Percentiles rank a stretch among this genome's conserved stretches.
These are phyloP conservation scores for Pheosia gnoma DNA, from an alignment of 2,888 invertebrate species.

Conservation along the genomic window DNA sequence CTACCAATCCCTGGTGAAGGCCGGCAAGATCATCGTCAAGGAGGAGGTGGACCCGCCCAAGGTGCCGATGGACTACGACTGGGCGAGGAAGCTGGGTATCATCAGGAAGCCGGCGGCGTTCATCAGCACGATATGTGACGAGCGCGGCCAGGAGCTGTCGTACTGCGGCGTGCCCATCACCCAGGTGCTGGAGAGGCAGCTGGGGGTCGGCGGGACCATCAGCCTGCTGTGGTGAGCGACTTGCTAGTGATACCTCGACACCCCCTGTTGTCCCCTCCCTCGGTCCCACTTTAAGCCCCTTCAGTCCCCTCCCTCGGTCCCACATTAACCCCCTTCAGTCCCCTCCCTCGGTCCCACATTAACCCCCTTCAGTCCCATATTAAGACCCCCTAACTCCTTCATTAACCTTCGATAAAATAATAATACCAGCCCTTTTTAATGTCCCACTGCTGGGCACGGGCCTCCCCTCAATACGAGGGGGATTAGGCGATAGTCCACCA, in stretches of 20 bases:
- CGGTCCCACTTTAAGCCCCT: no score
- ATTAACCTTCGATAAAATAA: no score
- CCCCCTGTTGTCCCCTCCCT: no score
- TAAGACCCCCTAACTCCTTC: no score
- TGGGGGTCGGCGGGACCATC: conserved; percentile 99
- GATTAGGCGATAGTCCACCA: no score
- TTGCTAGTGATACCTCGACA: not conserved
- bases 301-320: no score
- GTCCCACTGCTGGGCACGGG: no score
- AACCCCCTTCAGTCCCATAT: no score
- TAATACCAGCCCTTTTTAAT: no score
- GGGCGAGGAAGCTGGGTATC: conserved; percentile 98
- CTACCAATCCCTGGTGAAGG: conserved; percentile 89
- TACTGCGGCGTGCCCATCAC: conserved; percentile 98
- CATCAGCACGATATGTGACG: conserved; percentile 99
- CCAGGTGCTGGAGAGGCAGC: conserved; percentile 95
- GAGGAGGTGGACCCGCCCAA: conserved; percentile 98
- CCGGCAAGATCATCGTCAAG: conserved; percentile 93
- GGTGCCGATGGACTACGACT: conserved; percentile 99
- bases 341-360: no score
- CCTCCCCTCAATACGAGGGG: no score
- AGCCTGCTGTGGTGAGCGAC: conserved; percentile 92
- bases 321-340: no score
- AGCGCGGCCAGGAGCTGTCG: conserved; percentile 97
- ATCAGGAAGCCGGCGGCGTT: conserved; percentile 99